Evolutionary conservation across 2,888 invertebrate species (phyloP), one percentile per base, ranked within the genome.

Genomic region (Agrotis clavis): DNA sequence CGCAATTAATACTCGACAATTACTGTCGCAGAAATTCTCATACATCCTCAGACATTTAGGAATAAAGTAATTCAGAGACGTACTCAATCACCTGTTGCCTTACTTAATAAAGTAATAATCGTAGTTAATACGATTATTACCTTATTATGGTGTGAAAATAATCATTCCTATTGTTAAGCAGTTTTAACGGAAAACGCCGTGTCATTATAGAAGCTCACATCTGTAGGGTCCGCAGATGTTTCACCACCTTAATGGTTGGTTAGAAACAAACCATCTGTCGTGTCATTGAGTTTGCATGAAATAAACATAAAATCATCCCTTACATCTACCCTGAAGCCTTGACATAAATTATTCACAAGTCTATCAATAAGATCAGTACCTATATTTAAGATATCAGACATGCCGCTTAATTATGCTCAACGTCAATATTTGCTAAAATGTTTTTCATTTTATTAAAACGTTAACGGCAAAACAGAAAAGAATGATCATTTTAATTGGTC

Each of bases 191-290:
- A 59, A 83, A 74, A 71, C 30, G 19, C 11, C 50, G 19, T 66
- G 60, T 60, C 62, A 63, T 78, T 82, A 71, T 67, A 25, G 21
- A 63, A 41, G 19, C 47, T 63, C 59, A 73, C 84, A 83, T 83
- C 65, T 83, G 83, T 71, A 57, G n/a, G 18, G 4, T 25, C 57
- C 57, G 81, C 82, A 81, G 75, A 83, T 83, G 84, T 78, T 67
- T 25, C 16, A 18, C 25, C 18, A 57, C 5, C 9, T 45, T 72
- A 66, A 67, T 65, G 56, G 65, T 59, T 62, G 61, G 51, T 48
- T 69, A 25, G 19, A 65, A 57, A 19, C 70, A 1, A 21, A 21
- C 71, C 80, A 79, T 70, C 80, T 83, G 83, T 83, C 80, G 67
- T 41, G 48, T 57, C 51, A 45, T 35, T 59, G 16, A 68, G 45